Conservation (phyloP, 2,797 vertebrate genomes). For the Lagorchestes hirsutus region DNA sequence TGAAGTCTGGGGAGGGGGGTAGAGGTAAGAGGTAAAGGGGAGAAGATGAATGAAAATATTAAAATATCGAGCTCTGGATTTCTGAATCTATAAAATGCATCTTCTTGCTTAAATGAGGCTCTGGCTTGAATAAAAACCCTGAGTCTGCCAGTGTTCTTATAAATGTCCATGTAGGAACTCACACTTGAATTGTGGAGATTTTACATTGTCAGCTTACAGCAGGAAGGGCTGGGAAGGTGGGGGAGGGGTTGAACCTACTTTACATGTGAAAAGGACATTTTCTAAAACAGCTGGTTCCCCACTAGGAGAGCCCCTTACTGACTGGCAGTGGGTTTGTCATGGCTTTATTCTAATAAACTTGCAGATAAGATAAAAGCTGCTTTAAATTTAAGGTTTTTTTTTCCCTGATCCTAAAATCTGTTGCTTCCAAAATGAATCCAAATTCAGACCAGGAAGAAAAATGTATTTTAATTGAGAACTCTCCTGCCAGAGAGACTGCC, state of each 20-base stretch:
- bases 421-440: conserved; percentile 34
- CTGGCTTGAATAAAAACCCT: conserved; percentile 48
- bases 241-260: conserved; percentile 28
- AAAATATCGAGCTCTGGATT: conserved; percentile 33
- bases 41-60: conserved; percentile 8
- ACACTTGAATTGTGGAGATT: conserved; percentile 67
- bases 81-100: conserved; percentile 35
- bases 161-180: conserved; percentile 61
- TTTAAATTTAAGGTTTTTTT: conserved; percentile 26
- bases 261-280: conserved; percentile 73
- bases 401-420: conserved; percentile 33
- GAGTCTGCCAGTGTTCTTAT: conserved; percentile 26
- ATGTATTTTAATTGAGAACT: conserved; percentile 38
- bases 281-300: conserved; percentile 47
- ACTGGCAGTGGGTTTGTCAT: conserved; percentile 42
- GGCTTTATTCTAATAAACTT: conserved; percentile 35
- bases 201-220: conserved; percentile 58
- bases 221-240: background rate
- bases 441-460: conserved; percentile 28
- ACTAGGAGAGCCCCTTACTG: conserved; percentile 25
- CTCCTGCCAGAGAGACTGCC: background rate
- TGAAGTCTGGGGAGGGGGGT: background rate
- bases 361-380: conserved; percentile 57
- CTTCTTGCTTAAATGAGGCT: background rate
- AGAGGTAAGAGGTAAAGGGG: background rate